A percentile compares a stretch with the other conserved stretches of the same genome.
phyloP scores from a whole-genome alignment of 2,888 invertebrate species.

The Chymomyza procnemis region DNA sequence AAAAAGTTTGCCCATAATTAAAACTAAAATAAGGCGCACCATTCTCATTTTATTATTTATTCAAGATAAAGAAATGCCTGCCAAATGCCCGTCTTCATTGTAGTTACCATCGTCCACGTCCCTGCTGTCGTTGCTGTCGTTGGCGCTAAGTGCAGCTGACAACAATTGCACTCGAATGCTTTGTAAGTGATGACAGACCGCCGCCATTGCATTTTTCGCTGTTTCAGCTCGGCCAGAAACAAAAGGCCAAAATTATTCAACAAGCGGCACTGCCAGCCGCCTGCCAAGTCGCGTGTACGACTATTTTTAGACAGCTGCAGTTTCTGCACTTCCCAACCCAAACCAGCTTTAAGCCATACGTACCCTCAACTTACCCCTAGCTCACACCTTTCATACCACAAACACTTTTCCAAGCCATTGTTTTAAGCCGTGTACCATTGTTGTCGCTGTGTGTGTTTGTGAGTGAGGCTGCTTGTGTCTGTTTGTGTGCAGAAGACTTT shows the following conservation, averaged over 20 bases:
- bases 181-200: constrained; percentile 7
- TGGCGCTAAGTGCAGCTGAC: constrained; percentile 56
- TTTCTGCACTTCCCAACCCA: neutral
- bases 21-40: constrained; percentile 57
- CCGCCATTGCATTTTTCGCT: constrained; percentile 7
- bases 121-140: neutral
- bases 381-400: neutral
- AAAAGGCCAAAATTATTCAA: constrained; percentile 64
- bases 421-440: constrained; percentile 21
- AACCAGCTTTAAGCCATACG: neutral
- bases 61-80: constrained; percentile 27
- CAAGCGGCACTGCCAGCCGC: constrained; percentile 38
- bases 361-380: neutral
- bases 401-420: constrained; percentile 8
- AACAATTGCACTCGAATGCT: constrained; percentile 52
- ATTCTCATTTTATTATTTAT: constrained; percentile 44
- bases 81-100: constrained; percentile 13
- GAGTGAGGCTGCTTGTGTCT: constrained; percentile 32
- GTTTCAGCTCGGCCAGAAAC: constrained; percentile 33
- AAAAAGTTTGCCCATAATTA: constrained; percentile 61
- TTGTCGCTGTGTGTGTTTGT: constrained; percentile 17
- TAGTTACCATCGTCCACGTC: neutral
- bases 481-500: constrained; percentile 37
- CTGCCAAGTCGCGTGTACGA: constrained; percentile 9
- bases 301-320: constrained; percentile 6